Base-by-base conservation (phyloP, 2,797 vertebrate genomes). In the Sebastes itinus region DNA sequence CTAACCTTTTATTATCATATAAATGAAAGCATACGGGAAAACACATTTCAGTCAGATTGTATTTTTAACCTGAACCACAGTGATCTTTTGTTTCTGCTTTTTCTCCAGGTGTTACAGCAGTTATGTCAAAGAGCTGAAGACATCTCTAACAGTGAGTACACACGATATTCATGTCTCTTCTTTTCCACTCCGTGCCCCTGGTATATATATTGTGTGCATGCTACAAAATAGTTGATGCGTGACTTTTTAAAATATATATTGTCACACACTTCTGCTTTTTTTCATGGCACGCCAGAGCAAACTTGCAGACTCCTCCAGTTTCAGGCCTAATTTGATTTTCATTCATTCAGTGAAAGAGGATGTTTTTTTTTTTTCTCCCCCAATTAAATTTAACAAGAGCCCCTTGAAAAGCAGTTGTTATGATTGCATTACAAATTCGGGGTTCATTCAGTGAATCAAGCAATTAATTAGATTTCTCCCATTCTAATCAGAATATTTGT, bases 91-190 rank as follows among this genome's bases (percentile, higher is more conserved):
- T 88, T 82, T 87, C 70, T 91, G 72, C 78, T 79, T 87, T 72
- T 74, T 75, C 86, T 67, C 83, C 89, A 96, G 95, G 94, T 95
- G 92, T 93, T 94, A 84, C 90, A 94, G 95, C 96, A 95, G 95
- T 95, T 90, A 96, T 96, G 95, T 95, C 92, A 93, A 95, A 94
- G 92, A 95, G 95, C 89, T 96, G 94, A 96, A 95, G 94, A 95
- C 95, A 90, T 92, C 92, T 94, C 88, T 91, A 94, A 94, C 93
- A 94, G 95, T 96, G 86, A 95, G 95, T 95, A 93, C 72, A 73
- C 65, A 66, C 22, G 3, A 16, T 46, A 28, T 82, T 72, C 75
- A 20, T 6, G 1, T 72, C n/a, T 79, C 27, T 7, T 72, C 27
- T 83, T 28, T 75, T 35, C 59, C 38, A 13, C 61, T 27, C 35